These are phyloP conservation scores for Drosophila navojoa DNA, from an alignment of 1,140 invertebrate genomes.

Conservation along the genomic window DNA sequence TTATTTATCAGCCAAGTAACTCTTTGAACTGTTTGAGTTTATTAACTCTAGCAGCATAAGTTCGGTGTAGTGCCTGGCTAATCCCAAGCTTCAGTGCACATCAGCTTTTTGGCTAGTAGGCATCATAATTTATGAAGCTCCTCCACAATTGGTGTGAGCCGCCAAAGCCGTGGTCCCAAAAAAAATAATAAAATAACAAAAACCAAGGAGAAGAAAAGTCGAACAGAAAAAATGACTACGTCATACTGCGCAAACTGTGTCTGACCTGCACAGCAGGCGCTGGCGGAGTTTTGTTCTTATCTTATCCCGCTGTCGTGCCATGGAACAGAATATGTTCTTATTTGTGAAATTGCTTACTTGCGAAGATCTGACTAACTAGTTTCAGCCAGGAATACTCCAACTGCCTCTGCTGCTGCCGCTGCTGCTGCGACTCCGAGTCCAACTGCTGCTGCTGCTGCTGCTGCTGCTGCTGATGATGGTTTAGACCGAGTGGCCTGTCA, in stretches of 20 bases:
- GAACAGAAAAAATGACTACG: slow-evolving; percentile 27
- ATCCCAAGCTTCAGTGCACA: slow-evolving; percentile 7
- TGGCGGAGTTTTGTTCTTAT: slow-evolving; percentile 48
- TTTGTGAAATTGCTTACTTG: slow-evolving; percentile 56
- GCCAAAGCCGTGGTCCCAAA: slow-evolving; percentile 12
- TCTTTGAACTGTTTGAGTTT: too few relatives aligned
- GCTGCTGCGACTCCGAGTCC: not conserved
- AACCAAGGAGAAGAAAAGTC: not conserved
- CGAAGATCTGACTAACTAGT: slow-evolving; percentile 48
- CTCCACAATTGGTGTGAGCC: slow-evolving; percentile 35
- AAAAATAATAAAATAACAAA: not conserved
- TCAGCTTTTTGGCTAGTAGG: not conserved
- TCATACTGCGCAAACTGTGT: slow-evolving; percentile 48
- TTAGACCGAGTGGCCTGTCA: slow-evolving; percentile 28
- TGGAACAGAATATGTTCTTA: slow-evolving; percentile 48
- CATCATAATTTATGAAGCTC: slow-evolving; percentile 40
- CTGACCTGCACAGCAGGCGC: slow-evolving; percentile 47
- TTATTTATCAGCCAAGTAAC: too few relatives aligned
- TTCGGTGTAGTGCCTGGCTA: not conserved
- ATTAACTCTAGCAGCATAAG: too few relatives aligned
- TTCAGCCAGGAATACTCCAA: slow-evolving; percentile 22
- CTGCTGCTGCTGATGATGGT: slow-evolving; percentile 2
- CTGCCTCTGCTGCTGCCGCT: not conserved
- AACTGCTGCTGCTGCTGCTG: not conserved
- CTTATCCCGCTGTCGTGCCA: slow-evolving; percentile 43